Evolutionary conservation across 2,888 invertebrate species (phyloP), one percentile per base, ranked within the genome.

Genomic region (Cabera pusaria): DNA sequence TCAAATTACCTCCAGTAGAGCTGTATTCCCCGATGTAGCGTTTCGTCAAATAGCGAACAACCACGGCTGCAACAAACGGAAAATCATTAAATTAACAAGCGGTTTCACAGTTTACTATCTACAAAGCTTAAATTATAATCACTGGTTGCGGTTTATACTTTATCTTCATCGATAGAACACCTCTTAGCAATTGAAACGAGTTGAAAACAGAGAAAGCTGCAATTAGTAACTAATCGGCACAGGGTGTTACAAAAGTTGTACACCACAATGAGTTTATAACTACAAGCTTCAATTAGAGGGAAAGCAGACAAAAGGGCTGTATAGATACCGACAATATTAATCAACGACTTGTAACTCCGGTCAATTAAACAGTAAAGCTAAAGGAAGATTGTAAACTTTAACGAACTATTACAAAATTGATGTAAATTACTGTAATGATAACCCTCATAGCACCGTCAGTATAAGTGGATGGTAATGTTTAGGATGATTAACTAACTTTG

Each of bases 21-120:
- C 94, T 94, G 89, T 94, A 94, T 86, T 94, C 94, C 42, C 94
- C 94, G 62, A 94, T 94, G 71, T 94, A 94, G 52, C 94, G 90
- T 80, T 93, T 94, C 46, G 94, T 94, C 66, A 94, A 81, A 76
- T 94, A 94, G 58, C 94, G 91, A 53, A 94, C 94, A 48, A 93
- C 93, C 58, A 94, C 93, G 69, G 94, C 94, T 94, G 92, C 52
- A 93, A 93, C 82, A 90, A 81, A 72, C 68, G 21, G 25, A 70
- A 64, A 66, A 59, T 54, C 33, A 39, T 43, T 43, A 43, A 52
- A 44, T 35, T 34, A 49, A 21, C 40, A 25, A 39, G 9, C 6
- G 27, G 33, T 35, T 25, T 25, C 24, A 16, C 32, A 33, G 23
- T 31, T 46, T 31, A 39, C 37, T 43, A 36, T 39, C 41, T 27